Conservation (phyloP, 2,797 vertebrate species). For the Protonibea diacanthus region DNA sequence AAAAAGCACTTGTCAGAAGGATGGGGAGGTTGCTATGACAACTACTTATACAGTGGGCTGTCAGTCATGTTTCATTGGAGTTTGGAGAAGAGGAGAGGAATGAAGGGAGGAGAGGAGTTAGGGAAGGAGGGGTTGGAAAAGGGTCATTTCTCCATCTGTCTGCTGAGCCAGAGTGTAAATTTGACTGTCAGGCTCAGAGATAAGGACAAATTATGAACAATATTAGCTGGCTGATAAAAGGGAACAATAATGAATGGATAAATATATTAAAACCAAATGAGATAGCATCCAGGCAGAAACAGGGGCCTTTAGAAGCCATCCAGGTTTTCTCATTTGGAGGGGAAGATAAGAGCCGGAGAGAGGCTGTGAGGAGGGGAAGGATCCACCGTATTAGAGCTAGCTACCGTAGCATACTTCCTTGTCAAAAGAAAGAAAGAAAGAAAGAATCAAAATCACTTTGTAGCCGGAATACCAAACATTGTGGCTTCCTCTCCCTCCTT, state of each 20-base stretch:
- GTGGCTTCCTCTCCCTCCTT: conserved; percentile 65
- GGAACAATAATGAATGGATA: conserved; percentile 85
- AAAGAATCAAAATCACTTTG: conserved; percentile 77
- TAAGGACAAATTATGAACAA: conserved; percentile 88
- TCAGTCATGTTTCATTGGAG: conserved; percentile 84
- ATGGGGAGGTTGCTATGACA: conserved; percentile 89
- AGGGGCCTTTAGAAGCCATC: conserved; percentile 75
- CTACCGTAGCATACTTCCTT: conserved; percentile 73
- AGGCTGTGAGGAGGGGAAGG: conserved; percentile 65
- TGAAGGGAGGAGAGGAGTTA: conserved; percentile 59
- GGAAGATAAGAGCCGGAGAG: conserved; percentile 78
- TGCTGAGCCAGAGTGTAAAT: conserved; percentile 80
- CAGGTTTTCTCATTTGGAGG: conserved; percentile 79
- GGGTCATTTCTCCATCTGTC: conserved; percentile 85
- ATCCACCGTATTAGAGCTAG: conserved; percentile 72
- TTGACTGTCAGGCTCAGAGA: conserved; percentile 82
- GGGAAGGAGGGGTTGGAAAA: conserved; percentile 67
- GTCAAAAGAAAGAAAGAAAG: conserved; percentile 65
- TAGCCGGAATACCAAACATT: conserved; percentile 76
- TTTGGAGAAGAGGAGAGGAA: conserved; percentile 72
- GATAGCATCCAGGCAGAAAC: conserved; percentile 82
- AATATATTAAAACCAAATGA: conserved; percentile 85
- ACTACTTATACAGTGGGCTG: conserved; percentile 85
- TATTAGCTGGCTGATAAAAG: conserved; percentile 85
- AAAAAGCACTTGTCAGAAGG: conserved; percentile 77